phyloP scores from a whole-genome alignment of 2,888 invertebrate species.

The Polymixis lichenea region DNA sequence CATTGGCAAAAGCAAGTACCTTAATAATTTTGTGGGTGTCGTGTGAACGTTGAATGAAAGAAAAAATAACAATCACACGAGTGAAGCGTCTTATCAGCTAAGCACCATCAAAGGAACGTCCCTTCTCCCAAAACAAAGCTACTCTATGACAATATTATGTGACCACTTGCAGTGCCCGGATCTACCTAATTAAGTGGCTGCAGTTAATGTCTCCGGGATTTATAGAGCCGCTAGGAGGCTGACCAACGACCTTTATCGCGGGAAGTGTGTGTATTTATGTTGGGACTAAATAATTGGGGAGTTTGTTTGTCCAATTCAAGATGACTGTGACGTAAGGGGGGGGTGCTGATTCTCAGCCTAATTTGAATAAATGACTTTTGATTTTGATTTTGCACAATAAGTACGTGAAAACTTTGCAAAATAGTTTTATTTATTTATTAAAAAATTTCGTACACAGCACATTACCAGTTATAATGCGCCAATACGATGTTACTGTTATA shows the following conservation, averaged over 20 bases:
- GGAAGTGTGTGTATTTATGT: conserved; percentile 51
- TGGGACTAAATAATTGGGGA: conserved; percentile 50
- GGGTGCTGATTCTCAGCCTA: too few species aligned
- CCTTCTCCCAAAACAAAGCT: conserved; percentile 29
- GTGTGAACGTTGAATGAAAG: neutral
- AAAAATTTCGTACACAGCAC: too few species aligned
- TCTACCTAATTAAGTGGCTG: conserved; percentile 85
- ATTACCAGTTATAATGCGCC: too few species aligned
- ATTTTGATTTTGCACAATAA: too few species aligned
- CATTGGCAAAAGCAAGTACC: too few species aligned
- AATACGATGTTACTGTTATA: too few species aligned
- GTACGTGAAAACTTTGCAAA: neutral
- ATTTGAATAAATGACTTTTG: too few species aligned
- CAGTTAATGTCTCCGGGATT: conserved; percentile 84
- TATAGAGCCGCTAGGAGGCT: conserved; percentile 70
- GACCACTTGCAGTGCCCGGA: conserved; percentile 77
- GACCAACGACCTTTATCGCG: conserved; percentile 62
- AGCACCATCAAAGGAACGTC: neutral
- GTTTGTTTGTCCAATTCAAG: conserved; percentile 44
- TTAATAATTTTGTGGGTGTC: too few species aligned
- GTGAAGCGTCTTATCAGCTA: neutral
- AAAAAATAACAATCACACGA: neutral
- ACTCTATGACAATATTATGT: conserved; percentile 75
- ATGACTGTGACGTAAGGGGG: conserved; percentile 21
- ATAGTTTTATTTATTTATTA: too few species aligned